Percentiles rank a stretch among this genome's conserved stretches.
Conservation (phyloP, 1,140 invertebrate species). For the Brachystomella parvula region DNA sequence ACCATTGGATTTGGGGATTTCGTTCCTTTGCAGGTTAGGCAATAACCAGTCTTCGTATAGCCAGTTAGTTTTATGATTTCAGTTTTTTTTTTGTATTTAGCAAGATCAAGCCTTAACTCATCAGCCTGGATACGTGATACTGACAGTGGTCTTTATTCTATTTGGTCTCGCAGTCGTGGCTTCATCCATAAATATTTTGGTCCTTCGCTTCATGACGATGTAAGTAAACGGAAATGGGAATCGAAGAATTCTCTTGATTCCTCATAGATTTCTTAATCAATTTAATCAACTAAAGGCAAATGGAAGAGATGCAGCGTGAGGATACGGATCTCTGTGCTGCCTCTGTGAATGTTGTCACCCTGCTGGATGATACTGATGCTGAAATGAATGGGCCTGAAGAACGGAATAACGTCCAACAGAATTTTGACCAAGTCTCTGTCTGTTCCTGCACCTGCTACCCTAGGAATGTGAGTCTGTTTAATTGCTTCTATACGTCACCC, state of each 20-base stretch:
- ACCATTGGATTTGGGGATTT: slow-evolving; percentile 63
- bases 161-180: slow-evolving; percentile 96
- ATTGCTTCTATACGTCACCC: not conserved
- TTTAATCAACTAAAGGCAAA: slow-evolving; percentile 20
- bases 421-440: slow-evolving; percentile 55
- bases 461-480: slow-evolving; percentile 27
- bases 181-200: slow-evolving; percentile 94
- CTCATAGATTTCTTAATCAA: not conserved
- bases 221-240: slow-evolving; percentile 51
- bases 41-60: too few species aligned
- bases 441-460: slow-evolving; percentile 60
- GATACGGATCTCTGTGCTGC: slow-evolving; percentile 64
- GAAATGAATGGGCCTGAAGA: slow-evolving; percentile 70
- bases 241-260: not conserved
- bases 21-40: slow-evolving; percentile 34
- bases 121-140: slow-evolving; percentile 90
- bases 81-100: slow-evolving; percentile 48
- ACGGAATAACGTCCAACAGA: slow-evolving; percentile 44
- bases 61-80: too few species aligned
- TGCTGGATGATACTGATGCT: slow-evolving; percentile 92
- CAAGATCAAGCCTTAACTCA: slow-evolving; percentile 86
- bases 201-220: slow-evolving; percentile 97
- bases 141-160: slow-evolving; percentile 94
- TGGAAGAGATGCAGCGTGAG: slow-evolving; percentile 36
- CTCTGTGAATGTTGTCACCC: slow-evolving; percentile 62